Base-by-base conservation (phyloP, 2,888 invertebrate species). In the Drosophila niveifrons region DNA sequence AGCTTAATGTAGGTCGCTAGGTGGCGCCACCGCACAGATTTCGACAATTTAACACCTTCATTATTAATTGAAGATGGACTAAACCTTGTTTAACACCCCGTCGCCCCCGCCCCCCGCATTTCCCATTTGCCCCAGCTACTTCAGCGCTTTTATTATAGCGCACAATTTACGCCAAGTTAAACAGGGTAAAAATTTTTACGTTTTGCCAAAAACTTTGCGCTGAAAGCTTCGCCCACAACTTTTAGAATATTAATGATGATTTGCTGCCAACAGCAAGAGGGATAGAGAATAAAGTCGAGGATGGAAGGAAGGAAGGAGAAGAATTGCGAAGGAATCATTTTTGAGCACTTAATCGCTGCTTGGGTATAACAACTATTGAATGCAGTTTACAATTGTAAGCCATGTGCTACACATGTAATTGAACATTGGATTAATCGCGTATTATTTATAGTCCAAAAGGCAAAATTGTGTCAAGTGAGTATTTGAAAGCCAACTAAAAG, bases 1-100 rank as follows among this genome's bases (percentile, higher is more conserved):
- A 47, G 57, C 36, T 36, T 46, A 62, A 81, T 72, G 62, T 81
- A 75, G 81, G 81, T 82, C 81, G 80, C 73, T 78, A 78, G 80
- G 72, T 80, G 82, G 78, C 78, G 72, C 70, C 77, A 75, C 72
- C 59, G 71, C 80, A 82, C 77, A 84, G 82, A 89, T 88, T 90
- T 88, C 85, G 75, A 80, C 82, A 83, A 82, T 88, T 90, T 82
- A 90, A 88, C 85, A 80, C 88, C 82, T 89, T 89, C 84, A 87
- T 90, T 90, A 90, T 90, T 90, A 89, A 90, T 89, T 90, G 82
- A 88, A 80, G 87, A 81, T 82, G 80, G 80, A 85, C 77, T 71
- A 70, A 74, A 57, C 74, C 65, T 55, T 52, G 61, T 65, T 48
- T 15, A 61, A 43, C 53, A 48, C 41, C 59, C 56, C 39, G 13